Evolutionary conservation across 2,888 invertebrate species (phyloP), one percentile per base, ranked within the genome.

Genomic region (Unio pictorum): DNA sequence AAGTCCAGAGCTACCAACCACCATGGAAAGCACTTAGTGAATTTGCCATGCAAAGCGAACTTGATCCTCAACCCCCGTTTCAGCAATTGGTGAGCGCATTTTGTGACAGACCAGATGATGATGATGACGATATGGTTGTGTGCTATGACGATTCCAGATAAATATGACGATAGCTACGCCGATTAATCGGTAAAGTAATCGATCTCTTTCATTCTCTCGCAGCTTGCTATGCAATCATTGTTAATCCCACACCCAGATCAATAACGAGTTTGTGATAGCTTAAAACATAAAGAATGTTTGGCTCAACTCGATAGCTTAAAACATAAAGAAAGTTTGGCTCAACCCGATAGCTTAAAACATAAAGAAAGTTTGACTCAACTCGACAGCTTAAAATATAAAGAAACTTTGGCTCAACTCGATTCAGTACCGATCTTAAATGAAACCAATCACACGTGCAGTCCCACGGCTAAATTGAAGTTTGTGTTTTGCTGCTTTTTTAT

Each of bases 11-110:
- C 79, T 99, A 97, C 92, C 97, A 98, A 91, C 97, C 97, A 68
- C 84, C 89, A 59, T 98, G 98, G 98, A 97, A 98, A 92, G 96
- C 97, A 75, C 93, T 98, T 68, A 95, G 95, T 68, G 98, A 98
- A 91, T 98, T 97, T 91, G 97, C 97, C 76, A 93, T 97, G 83
- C 97, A 97, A 90, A 95, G 96, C 11, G 97, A 98, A 91, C 92
- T 97, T 73, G 98, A 98, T 85, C 90, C 96, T 71, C 89, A 96
- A 70, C 96, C 97, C 20, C 96, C 97, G 82, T 98, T 97, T 91
- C 98, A 98, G 90, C 98, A 98, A 90, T 93, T 98, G 85, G 97
- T 98, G 86, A 97, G 95, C 91, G 83, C 81, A 71, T 85, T 85
- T 83, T 78, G 82, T 80, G 82, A 82, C 74, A 80, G 81, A 66